Percentiles rank a stretch among this genome's conserved stretches.
phyloP scores from a whole-genome alignment of 2,888 invertebrate genomes.

The Psococerastis gibbosa region DNA sequence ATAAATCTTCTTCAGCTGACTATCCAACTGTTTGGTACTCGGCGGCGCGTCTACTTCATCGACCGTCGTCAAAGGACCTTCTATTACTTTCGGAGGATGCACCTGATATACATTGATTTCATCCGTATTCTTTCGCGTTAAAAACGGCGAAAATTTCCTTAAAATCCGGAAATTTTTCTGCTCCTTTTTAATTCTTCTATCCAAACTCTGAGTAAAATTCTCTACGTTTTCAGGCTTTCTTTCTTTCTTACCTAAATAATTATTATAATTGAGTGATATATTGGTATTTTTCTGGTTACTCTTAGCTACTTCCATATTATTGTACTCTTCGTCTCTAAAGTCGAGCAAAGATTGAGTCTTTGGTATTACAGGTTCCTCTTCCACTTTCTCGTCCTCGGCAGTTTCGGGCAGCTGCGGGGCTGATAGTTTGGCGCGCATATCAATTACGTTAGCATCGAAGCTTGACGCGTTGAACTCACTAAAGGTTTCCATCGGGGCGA shows the following conservation, averaged over 20 bases:
- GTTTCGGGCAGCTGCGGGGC: neutral
- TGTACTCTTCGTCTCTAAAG: constrained; percentile 1
- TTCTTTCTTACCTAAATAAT: constrained; percentile 7
- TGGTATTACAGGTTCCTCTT: neutral
- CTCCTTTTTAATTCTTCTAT: neutral
- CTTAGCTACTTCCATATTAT: neutral
- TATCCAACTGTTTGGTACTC: neutral
- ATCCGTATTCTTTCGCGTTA: neutral
- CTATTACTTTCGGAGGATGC: constrained; percentile 3
- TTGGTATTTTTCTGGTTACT: neutral
- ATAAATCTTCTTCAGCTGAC: constrained; percentile 4
- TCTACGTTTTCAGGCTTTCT: neutral
- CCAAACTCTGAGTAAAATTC: constrained; percentile 2
- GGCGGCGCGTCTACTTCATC: neutral
- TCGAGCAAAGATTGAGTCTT: constrained; percentile 5
- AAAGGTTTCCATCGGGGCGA: neutral
- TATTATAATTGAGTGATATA: constrained; percentile 4
- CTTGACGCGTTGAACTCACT: constrained; percentile 14
- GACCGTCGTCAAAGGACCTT: neutral
- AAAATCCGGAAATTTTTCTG: constrained; percentile 2
- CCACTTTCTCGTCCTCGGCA: neutral
- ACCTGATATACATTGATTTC: constrained; percentile 8
- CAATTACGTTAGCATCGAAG: constrained; percentile 9
- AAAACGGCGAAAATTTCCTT: constrained; percentile 4
- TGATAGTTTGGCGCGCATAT: neutral